These are phyloP conservation scores for Thereuonema tuberculata DNA, from an alignment of 1,140 invertebrate genomes.

Conservation along the genomic window DNA sequence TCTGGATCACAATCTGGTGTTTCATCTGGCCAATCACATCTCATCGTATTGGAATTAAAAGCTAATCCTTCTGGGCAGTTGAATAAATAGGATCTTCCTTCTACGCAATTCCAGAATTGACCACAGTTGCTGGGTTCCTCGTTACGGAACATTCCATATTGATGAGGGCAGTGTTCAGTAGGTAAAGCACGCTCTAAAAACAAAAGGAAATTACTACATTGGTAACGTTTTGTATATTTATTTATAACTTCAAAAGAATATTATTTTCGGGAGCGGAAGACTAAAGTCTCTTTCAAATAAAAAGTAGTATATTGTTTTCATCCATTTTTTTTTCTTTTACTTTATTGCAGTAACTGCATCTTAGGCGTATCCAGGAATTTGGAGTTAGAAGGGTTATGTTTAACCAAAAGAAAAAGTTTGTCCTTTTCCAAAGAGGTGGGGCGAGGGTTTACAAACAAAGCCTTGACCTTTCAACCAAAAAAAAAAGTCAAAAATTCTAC, in stretches of 20 bases:
- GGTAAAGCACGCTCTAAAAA: conserved; percentile 55
- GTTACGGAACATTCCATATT: conserved; percentile 78
- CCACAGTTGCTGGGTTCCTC: conserved; percentile 64
- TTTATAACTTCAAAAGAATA: neutral
- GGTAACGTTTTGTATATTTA: neutral
- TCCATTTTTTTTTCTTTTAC: too few relatives aligned
- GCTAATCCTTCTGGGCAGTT: conserved; percentile 70
- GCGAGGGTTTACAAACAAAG: too few relatives aligned
- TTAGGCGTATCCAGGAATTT: too few relatives aligned
- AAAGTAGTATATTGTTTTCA: too few relatives aligned
- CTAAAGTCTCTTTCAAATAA: too few relatives aligned
- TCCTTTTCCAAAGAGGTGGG: too few relatives aligned
- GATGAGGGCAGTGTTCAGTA: conserved; percentile 51
- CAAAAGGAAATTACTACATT: too few relatives aligned
- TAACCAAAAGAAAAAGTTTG: too few relatives aligned
- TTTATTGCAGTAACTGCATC: too few relatives aligned
- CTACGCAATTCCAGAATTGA: conserved; percentile 76
- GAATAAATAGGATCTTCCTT: conserved; percentile 61
- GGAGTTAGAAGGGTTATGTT: too few relatives aligned
- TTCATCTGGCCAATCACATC: conserved; percentile 73
- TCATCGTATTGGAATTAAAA: conserved; percentile 71
- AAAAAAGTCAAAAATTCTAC: too few relatives aligned
- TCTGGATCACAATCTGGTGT: conserved; percentile 51
- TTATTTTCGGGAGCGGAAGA: neutral
- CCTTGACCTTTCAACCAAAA: too few relatives aligned